Base-by-base conservation (phyloP, 2,888 invertebrate genomes). In the Oeneis ivallda region DNA sequence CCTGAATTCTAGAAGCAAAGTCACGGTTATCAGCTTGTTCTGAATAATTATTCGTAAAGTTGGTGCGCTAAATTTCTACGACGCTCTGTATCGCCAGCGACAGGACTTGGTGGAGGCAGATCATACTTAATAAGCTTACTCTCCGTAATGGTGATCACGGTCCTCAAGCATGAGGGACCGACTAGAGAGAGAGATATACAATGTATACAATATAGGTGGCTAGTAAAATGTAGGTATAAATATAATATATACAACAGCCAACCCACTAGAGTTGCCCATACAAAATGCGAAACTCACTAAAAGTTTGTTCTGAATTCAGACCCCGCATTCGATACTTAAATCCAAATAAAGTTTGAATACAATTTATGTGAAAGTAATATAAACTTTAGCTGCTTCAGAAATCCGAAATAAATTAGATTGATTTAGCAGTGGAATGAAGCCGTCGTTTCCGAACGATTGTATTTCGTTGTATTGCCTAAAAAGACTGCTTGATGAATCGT, bases 401-500 rank as follows among this genome's bases (percentile, higher is more conserved):
- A 54, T 68, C 49, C 65, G 19, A 68, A 62, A 65, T 45, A 59
- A 68, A 68, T 68, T 65, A 52, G 41, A 67, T 58, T 62, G 65
- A 62, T 65, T 65, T 65, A 11, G 34, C 56, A 60, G 53, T 39
- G 1, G 57, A 61, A 56, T 50, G 49, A 17, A 57, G 43, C 53
- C 41, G 52, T 64, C 62, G 47, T 53, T 37, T 43, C 41, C 41
- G 26, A 39, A 37, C 43, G 56, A 34, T 57, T 52, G 37, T 63
- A 59, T 47, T 62, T 79, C 73, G 71, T 68, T 72, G 73, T 81
- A 76, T 76, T 77, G 76, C 73, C 50, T 49, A 19, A 56, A 41
- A 41, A 15, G 41, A 39, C 54, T 41, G 13, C 19, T 7, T 56
- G 41, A 41, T 56, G 19, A 41, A 56, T 56, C 17, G 17, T 41